Conservation (phyloP, 2,888 invertebrate genomes). For the Biston stratarius region DNA sequence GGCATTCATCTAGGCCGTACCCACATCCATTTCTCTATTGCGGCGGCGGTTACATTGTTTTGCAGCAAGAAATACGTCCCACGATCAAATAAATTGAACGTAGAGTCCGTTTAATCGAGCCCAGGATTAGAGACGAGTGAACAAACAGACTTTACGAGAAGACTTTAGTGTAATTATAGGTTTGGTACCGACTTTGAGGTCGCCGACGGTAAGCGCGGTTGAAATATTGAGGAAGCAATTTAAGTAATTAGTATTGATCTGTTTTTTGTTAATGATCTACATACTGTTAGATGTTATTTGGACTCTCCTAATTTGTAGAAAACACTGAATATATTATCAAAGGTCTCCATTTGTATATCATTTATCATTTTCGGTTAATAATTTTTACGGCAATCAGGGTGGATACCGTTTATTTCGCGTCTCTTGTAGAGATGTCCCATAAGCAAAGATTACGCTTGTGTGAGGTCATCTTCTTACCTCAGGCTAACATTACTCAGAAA, state of each 20-base stretch:
- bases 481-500: too few relatives aligned
- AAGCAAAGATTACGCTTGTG: too few relatives aligned
- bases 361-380: too few relatives aligned
- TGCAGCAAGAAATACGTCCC: constrained; percentile 46
- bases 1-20: constrained; percentile 22
- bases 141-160: constrained; percentile 45
- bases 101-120: constrained; percentile 52
- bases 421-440: too few relatives aligned
- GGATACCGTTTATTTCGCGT: too few relatives aligned
- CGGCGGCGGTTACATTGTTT: constrained; percentile 46
- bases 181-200: constrained; percentile 13
- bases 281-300: too few relatives aligned
- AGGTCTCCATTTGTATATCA: too few relatives aligned
- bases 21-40: constrained; percentile 27
- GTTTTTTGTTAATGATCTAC: not conserved
- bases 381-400: too few relatives aligned
- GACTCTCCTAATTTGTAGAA: too few relatives aligned
- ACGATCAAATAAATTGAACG: constrained; percentile 52
- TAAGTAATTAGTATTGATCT: constrained; percentile 20
- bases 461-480: too few relatives aligned
- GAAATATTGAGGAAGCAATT: constrained; percentile 27
- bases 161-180: constrained; percentile 42
- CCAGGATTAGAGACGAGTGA: constrained; percentile 50
- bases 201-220: constrained; percentile 12
- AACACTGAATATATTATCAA: too few relatives aligned